phyloP scores from a whole-genome alignment of 2,113 vertebrate genomes.

The Muntiacus muntjak region DNA sequence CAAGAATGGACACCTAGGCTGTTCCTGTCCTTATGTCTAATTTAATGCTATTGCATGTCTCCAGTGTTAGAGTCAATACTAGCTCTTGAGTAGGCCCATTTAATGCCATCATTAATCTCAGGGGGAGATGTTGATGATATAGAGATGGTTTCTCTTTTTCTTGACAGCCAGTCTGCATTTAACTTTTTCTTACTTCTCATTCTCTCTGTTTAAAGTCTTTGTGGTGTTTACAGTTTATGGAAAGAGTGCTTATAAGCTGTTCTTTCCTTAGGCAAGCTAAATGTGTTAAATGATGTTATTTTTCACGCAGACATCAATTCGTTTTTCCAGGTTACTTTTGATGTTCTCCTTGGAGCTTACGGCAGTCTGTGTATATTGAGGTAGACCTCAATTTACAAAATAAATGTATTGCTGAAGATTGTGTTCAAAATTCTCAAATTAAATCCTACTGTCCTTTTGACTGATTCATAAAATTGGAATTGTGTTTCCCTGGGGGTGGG shows the following conservation, averaged over 20 bases:
- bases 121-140: neutral
- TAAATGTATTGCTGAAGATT: conserved; percentile 14
- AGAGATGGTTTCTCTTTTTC: neutral
- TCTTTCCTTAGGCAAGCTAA: conserved; percentile 57
- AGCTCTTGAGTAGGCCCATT: neutral
- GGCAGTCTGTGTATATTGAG: conserved; percentile 39
- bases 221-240: conserved; percentile 46
- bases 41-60: neutral
- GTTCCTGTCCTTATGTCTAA: neutral
- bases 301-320: conserved; percentile 55
- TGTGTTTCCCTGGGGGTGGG: neutral
- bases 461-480: conserved; percentile 18
- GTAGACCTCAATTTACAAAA: conserved; percentile 39
- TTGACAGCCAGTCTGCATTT: neutral
- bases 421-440: conserved; percentile 36
- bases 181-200: conserved; percentile 30
- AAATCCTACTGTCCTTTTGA: conserved; percentile 5
- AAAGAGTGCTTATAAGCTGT: conserved; percentile 8
- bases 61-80: neutral
- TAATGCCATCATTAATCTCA: neutral
- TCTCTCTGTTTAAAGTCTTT: conserved; percentile 15
- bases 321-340: conserved; percentile 61
- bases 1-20: neutral
- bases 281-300: conserved; percentile 60
- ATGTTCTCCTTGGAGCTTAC: conserved; percentile 37